Base-by-base conservation (phyloP, 2,113 vertebrate genomes). In the Labrus mixtus region DNA sequence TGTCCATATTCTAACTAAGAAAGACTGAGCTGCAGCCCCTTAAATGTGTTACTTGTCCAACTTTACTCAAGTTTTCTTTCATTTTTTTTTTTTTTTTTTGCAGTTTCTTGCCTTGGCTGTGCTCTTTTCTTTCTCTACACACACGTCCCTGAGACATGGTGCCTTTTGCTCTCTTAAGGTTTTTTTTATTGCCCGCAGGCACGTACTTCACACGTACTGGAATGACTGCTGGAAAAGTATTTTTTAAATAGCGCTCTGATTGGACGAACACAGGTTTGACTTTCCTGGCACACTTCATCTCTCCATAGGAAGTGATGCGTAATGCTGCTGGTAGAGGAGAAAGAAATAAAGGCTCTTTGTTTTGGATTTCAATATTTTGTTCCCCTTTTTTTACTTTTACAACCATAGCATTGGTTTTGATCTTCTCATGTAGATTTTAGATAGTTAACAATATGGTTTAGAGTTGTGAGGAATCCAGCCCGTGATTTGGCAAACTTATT, bases 141-240 rank as follows among this genome's bases (percentile, higher is more conserved):
- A 37, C 58, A 59, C 58, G 58, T 54, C 61, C 43, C 20, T 4
- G 7, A 10, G 45, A 67, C 37, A 22, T n/a, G n/a, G 33, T 53
- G 76, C 15, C 29, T 33, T 33, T 33, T 33, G 6, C 29, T 33
- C 85, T 87, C 77, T 82, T 68, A 68, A 39, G 48, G 76, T 59
- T 81, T 33, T 81, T 33, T 84, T 87, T 88, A 86, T 86, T 83
- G 72, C 84, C 76, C 71, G 1, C 68, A 78, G 88, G 70, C 63
- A 71, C 77, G 81, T 81, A 73, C 80, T 90, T 88, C 80, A 84
- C 89, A 90, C 75, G 19, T 71, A 68, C 82, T 90, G 90, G 88
- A 93, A 87, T 48, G 16, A 65, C 39, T 5, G 29, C 75, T 90
- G 93, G 90, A 93, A 91, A 91, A 92, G 59, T 83, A 50, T 82